These are phyloP conservation scores for Epizoanthus scotinus DNA, from an alignment of 92 coral and sea anemone species.

Conservation along the genomic window DNA sequence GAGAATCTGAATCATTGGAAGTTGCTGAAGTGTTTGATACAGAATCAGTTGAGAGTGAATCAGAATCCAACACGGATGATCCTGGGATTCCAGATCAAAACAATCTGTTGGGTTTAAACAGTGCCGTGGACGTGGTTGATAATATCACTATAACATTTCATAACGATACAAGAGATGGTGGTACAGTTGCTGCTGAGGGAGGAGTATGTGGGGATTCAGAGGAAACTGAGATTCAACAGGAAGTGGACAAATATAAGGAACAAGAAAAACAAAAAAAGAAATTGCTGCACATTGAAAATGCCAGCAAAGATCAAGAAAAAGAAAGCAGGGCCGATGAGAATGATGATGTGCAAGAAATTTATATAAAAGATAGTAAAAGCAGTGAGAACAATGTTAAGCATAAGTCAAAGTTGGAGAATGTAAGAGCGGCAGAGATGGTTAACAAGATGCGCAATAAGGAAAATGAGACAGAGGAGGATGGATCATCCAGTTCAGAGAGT, in stretches of 20 bases:
- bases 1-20: constrained; percentile 7
- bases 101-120: constrained; percentile 37
- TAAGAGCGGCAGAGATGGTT: neutral
- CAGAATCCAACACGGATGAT: constrained; percentile 2
- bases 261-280: constrained; percentile 3
- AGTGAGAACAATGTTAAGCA: neutral
- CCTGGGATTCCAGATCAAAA: constrained; percentile 19
- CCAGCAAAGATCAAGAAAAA: neutral
- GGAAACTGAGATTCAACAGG: neutral
- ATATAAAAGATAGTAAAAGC: constrained; percentile 2
- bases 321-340: neutral
- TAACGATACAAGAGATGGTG: constrained; percentile 32
- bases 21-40: constrained; percentile 18
- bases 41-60: constrained; percentile 3
- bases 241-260: neutral
- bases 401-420: neutral
- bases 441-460: neutral
- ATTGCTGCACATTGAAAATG: neutral
- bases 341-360: constrained; percentile 3
- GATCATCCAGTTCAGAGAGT: constrained; percentile 1
- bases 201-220: neutral
- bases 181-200: neutral
- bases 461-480: neutral
- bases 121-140: constrained; percentile 42
- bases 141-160: constrained; percentile 59